Percentiles rank a stretch among this genome's conserved stretches.
Conservation (phyloP, 2,113 vertebrate species). For the Poeciliopsis prolifica region DNA sequence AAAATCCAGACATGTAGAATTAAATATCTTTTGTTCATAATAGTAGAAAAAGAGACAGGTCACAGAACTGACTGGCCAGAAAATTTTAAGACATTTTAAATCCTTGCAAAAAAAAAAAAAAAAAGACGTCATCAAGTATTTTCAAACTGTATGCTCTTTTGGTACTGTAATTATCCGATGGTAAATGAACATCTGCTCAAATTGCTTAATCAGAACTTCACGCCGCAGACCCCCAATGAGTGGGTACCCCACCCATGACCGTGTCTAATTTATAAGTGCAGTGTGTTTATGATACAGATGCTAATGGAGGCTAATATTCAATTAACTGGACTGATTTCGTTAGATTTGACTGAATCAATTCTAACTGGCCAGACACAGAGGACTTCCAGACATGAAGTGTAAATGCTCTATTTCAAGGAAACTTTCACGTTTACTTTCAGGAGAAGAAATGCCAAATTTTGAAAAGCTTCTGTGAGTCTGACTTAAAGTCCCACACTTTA, state of each 20-base stretch:
- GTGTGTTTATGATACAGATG: conserved; percentile 41
- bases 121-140: conserved; percentile 4
- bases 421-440: conserved; percentile 7
- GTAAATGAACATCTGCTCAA: conserved; percentile 43
- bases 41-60: neutral
- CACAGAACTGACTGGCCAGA: neutral
- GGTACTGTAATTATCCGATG: conserved; percentile 57
- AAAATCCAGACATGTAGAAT: neutral
- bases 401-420: conserved; percentile 26
- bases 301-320: conserved; percentile 49
- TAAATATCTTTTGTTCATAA: neutral
- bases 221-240: conserved; percentile 36
- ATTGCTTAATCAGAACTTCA: conserved; percentile 47
- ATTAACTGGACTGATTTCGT: conserved; percentile 23
- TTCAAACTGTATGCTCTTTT: conserved; percentile 19
- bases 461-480: neutral
- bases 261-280: conserved; percentile 49
- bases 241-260: conserved; percentile 50
- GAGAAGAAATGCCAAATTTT: neutral
- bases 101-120: neutral
- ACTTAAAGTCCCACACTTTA: neutral
- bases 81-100: neutral
- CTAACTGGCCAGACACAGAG: conserved; percentile 19
- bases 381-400: conserved; percentile 1
- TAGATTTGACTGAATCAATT: conserved; percentile 35